Percentiles rank a stretch among this genome's conserved stretches.
phyloP scores from a whole-genome alignment of 1,140 invertebrate species.

The Danaus plexippus region DNA sequence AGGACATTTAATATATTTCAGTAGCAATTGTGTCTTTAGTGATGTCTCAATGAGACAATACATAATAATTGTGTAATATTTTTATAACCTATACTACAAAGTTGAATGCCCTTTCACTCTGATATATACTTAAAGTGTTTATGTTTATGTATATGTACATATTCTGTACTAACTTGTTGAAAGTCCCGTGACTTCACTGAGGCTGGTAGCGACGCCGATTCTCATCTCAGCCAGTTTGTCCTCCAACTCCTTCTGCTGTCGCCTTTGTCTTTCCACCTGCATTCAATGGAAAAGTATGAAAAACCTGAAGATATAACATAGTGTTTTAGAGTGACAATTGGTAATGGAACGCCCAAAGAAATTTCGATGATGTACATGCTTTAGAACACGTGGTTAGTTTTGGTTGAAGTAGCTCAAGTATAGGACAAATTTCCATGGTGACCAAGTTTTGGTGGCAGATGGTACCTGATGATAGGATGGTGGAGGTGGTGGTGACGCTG shows the following conservation, averaged over 20 bases:
- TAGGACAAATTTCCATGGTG: too few species aligned
- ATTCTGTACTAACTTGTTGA: constrained; percentile 45
- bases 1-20: too few species aligned
- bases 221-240: constrained; percentile 74
- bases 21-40: too few species aligned
- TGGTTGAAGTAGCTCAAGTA: too few species aligned
- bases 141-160: too few species aligned
- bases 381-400: too few species aligned
- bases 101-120: background rate
- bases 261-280: constrained; percentile 61
- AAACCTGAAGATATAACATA: too few species aligned
- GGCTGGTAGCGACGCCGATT: constrained; percentile 58
- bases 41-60: background rate
- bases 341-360: too few species aligned
- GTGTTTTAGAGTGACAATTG: too few species aligned
- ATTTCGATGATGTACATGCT: too few species aligned
- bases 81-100: background rate
- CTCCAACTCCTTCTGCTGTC: constrained; percentile 71
- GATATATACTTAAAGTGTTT: too few species aligned
- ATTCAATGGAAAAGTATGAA: constrained; percentile 4
- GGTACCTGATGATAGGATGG: constrained; percentile 77
- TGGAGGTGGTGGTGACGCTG: constrained; percentile 82
- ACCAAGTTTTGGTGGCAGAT: background rate
- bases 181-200: constrained; percentile 56
- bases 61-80: background rate